Base-by-base conservation (phyloP, 2,888 invertebrate genomes). In the Philhelius pedissequus region DNA sequence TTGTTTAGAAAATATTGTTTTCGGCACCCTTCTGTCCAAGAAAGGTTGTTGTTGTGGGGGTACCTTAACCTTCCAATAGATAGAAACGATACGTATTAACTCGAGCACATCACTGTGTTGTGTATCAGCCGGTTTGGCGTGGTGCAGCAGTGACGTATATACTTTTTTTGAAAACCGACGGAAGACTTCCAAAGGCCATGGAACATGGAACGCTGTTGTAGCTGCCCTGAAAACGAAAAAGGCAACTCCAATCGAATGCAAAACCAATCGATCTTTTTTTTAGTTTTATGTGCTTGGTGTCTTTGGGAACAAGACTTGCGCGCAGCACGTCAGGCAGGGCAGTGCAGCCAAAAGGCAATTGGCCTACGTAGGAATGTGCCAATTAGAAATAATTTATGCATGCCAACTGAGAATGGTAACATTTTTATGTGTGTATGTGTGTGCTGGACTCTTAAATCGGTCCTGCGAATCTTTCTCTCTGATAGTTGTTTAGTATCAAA, bases 381-480 rank as follows among this genome's bases (percentile, higher is more conserved):
- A 87, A 87, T 87, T 87, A 87, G 87, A 87, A 87, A 87, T 87
- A 87, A 87, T 87, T 87, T 87, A 87, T 87, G 87, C 86, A 86
- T 86, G 80, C 86, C 78, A 82, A 86, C 71, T 76, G 69, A 69
- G 66, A 76, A 76, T 84, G 80, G 84, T 32, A 86, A 71, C 58
- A 60, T 75, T 79, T 75, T 40, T 48, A 52, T 35, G 0, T n/a
- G 1, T 35, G 1, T 13, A 20, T 56, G 8, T 56, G 13, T 20
- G 32, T 56, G 11, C 9, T 18, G 11, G 13, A n/a, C 3, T 60
- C n/a, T 22, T 18, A 38, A 64, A 64, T 62, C 25, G 56, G 27
- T 38, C 48, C 43, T 48, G 58, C 20, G 40, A 45, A 15, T 71
- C 35, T 30, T 62, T 25, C 4, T 18, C 25, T 35, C 50, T 4